Evolutionary conservation across 2,888 invertebrate species (phyloP), one percentile per base, ranked within the genome.

Genomic region (Andrena chrysosceles): DNA sequence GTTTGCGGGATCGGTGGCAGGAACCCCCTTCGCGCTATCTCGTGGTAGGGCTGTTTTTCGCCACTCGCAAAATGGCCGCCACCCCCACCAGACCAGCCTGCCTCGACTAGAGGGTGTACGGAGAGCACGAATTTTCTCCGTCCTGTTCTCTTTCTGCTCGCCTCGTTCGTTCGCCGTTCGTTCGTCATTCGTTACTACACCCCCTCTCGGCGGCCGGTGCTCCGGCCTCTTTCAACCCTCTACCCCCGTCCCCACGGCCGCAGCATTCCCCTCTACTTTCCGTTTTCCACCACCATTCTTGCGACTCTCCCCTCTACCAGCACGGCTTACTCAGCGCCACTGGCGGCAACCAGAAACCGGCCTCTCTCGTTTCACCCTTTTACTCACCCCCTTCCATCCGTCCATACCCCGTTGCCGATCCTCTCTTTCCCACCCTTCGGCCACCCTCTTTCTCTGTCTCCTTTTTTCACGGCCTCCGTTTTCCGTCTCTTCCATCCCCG

Each of bases 61-160:
- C 91, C 89, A 90, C 92, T 93, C 89, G 89, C 93, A 94, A 94
- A 94, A 94, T 94, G 94, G 93, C 94, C 92, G 93, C 93, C 93
- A 84, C 89, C 91, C 92, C 92, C 91, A 91, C 92, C 90, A 79
- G 20, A 8, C n/a, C 56, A 56, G 33, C 35, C 33, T 33, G 69
- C 76, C 69, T 78, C 82, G 86, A 85, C 87, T 87, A 86, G 90
- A 86, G 87, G 85, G 87, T 87, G 88, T 88, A 87, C 56, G 20
- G 89, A 88, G 89, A 87, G 89, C 90, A 91, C 92, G 91, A 93
- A 93, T 93, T 94, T 94, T 93, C 93, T 93, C 93, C 91, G 85
- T 92, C 92, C 91, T 89, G 90, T 91, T 92, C 93, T 93, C 92
- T 93, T 93, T 93, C 92, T 91, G 91, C 91, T 91, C 79, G 69